Base-by-base conservation (phyloP, 1,140 invertebrate species). In the Phortica variegata region DNA sequence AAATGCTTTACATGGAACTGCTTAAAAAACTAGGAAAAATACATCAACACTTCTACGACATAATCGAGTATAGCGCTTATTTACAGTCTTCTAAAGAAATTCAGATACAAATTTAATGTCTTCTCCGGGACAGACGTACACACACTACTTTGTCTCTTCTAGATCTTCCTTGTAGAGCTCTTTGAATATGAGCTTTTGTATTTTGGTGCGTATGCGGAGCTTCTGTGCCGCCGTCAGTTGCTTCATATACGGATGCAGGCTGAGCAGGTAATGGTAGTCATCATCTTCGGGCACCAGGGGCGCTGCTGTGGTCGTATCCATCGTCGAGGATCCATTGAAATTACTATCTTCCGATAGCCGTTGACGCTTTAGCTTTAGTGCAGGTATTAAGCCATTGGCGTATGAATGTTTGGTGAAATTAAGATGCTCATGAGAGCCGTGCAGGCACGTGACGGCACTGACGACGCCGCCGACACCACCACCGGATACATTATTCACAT, bases 131-230 rank as follows among this genome's bases (percentile, higher is more conserved):
- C 5, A 13, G 42, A 44, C 8, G 43, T 42, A 16, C 17, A 16
- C 23, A 26, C 23, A 51, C 70, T 68, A 73, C 63, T 73, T 73
- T 40, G 70, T 70, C 47, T 74, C 71, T 49, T 74, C 71, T 36
- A 74, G 57, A 52, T 76, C 73, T 53, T 74, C 68, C 44, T 75
- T 73, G 52, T 76, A 76, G 26, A 76, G 63, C 52, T 76, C 74
- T 42, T 76, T 76, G 21, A 76, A 76, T 18, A 76, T 75, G 48
- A 76, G 54, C 46, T 76, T 76, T 62, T 76, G 74, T 56, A 76
- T 75, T 60, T 74, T 75, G 43, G 69, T 76, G 48, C 74, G 65
- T 43, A 74, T 72, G 26, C 69, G 62, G 36, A 76, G 42, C 43
- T 76, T 76, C 31, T 76, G 73, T 7, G 73, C 60, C 10, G 71